A percentile compares a stretch with the other conserved stretches of the same genome.
These are phyloP conservation scores for Dendropsophus ebraccatus DNA, from an alignment of 2,113 vertebrate genomes.

Conservation along the genomic window DNA sequence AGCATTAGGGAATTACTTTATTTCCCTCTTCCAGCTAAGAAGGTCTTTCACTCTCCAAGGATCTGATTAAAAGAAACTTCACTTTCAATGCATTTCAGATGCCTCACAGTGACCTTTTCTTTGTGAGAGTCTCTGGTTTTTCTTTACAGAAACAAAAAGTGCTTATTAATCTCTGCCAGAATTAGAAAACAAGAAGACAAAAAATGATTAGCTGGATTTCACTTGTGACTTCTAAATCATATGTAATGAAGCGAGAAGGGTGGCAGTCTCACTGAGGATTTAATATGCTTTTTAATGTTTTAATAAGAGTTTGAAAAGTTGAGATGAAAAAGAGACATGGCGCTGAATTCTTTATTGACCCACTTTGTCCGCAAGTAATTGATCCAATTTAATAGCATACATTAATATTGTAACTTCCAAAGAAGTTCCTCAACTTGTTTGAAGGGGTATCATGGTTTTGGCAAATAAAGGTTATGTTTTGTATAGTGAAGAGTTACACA, in stretches of 20 bases:
- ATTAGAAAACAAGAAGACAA: slow-evolving; percentile 60
- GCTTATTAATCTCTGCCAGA: slow-evolving; percentile 65
- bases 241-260: slow-evolving; percentile 61
- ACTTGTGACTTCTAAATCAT: slow-evolving; percentile 61
- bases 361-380: background rate
- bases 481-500: too few relatives aligned
- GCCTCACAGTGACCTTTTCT: slow-evolving; percentile 64
- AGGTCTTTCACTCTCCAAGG: slow-evolving; percentile 64
- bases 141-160: slow-evolving; percentile 24
- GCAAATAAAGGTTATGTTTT: too few relatives aligned
- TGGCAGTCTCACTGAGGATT: slow-evolving; percentile 49
- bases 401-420: background rate
- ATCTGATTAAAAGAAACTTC: slow-evolving; percentile 66
- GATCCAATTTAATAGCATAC: background rate
- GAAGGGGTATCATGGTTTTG: background rate
- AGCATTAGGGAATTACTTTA: slow-evolving; percentile 27
- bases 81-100: slow-evolving; percentile 62
- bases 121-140: slow-evolving; percentile 20
- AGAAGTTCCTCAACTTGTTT: background rate
- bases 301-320: slow-evolving; percentile 4
- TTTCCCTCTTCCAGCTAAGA: slow-evolving; percentile 62
- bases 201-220: slow-evolving; percentile 54
- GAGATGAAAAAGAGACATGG: background rate
- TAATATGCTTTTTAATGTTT: slow-evolving; percentile 58
- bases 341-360: background rate